Conservation (phyloP, 2,888 invertebrate genomes). For the Limnephilus rhombicus region DNA sequence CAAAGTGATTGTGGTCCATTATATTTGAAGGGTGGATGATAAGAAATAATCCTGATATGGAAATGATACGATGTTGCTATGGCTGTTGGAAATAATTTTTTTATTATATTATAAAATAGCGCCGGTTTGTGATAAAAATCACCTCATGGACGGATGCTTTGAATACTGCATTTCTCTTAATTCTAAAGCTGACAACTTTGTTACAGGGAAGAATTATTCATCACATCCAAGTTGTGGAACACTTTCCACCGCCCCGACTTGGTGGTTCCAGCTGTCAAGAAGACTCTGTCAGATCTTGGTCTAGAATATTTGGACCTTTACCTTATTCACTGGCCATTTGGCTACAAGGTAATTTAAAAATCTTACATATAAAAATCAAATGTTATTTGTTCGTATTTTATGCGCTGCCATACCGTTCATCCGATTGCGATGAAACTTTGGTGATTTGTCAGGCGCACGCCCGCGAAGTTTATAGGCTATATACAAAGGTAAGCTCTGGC, state of each 20-base stretch:
- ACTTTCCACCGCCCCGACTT: conserved; percentile 89
- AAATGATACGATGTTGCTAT: neutral
- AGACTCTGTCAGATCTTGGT: conserved; percentile 84
- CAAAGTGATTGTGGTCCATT: neutral
- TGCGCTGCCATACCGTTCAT: no score
- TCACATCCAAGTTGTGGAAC: conserved; percentile 93
- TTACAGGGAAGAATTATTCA: conserved; percentile 81
- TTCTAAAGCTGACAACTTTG: conserved; percentile 6
- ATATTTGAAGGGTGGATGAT: neutral
- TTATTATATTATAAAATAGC: no score
- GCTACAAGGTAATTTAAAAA: conserved; percentile 80
- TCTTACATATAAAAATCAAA: no score
- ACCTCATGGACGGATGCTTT: no score
- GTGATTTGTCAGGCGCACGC: no score
- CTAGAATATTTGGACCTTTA: conserved; percentile 91
- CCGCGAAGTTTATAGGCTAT: no score
- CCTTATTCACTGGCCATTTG: conserved; percentile 95
- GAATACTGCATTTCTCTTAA: no score
- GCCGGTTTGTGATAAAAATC: no score
- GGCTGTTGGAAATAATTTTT: neutral
- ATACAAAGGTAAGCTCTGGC: no score
- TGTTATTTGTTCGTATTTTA: no score
- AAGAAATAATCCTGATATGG: neutral
- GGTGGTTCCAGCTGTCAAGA: conserved; percentile 83
- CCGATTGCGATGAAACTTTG: no score